phyloP scores from a whole-genome alignment of 2,113 vertebrate species.

The Hippolais icterina region DNA sequence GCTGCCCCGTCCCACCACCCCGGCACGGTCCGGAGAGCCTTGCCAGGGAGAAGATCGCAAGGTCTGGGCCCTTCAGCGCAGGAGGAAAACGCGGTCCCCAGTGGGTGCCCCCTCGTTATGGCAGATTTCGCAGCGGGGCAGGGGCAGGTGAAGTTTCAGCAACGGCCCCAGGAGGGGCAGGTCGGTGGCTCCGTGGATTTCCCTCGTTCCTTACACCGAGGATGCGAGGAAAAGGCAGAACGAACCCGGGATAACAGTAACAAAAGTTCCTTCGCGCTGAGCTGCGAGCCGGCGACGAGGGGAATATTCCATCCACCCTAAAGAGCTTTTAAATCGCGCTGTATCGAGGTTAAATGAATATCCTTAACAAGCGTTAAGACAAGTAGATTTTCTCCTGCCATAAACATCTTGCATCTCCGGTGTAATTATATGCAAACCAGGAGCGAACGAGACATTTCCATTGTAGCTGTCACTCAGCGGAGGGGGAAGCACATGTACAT shows the following conservation, averaged over 20 bases:
- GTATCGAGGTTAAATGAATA: conserved; percentile 29
- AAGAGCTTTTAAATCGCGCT: conserved; percentile 44
- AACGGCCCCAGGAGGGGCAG: neutral
- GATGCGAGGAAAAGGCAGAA: neutral
- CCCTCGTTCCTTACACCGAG: neutral
- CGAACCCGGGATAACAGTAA: neutral
- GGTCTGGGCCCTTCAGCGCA: neutral
- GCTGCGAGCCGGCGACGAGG: neutral
- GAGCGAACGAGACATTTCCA: conserved; percentile 69
- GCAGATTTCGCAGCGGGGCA: neutral
- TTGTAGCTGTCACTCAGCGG: conserved; percentile 70
- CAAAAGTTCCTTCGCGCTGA: neutral
- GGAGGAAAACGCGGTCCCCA: too few relatives aligned
- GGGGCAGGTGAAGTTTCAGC: neutral
- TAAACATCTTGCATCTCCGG: conserved; percentile 63
- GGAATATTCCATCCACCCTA: conserved; percentile 5
- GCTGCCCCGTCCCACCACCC: neutral
- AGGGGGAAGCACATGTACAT: conserved; percentile 57
- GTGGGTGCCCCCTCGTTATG: neutral
- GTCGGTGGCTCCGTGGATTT: too few relatives aligned
- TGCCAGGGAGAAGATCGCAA: neutral
- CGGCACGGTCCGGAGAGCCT: too few relatives aligned
- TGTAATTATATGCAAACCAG: conserved; percentile 75
- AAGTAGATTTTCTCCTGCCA: conserved; percentile 65
- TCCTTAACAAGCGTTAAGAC: conserved; percentile 52